A percentile compares a stretch with the other conserved stretches of the same genome.
Evolutionary conservation across 2,113 vertebrate genomes (phyloP).

Genomic region (Mastomys natalensis): DNA sequence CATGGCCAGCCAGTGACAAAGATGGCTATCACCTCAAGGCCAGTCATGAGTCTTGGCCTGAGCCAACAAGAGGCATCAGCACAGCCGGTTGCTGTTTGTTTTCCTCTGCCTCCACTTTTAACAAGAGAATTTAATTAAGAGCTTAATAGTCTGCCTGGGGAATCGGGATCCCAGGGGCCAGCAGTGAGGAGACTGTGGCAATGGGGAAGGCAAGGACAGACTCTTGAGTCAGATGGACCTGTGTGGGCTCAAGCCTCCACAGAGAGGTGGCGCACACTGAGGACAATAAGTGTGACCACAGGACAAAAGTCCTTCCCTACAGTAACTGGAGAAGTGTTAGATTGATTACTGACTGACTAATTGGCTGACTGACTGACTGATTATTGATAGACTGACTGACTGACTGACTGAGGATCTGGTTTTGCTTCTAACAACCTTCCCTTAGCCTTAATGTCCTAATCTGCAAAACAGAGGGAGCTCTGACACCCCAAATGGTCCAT

Average conservation of each 20-base stretch:
- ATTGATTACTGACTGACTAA: not conserved
- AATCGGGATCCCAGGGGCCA: slow-evolving; percentile 26
- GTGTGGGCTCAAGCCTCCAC: not conserved
- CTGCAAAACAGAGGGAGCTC: not conserved
- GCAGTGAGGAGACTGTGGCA: not conserved
- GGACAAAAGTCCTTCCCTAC: not conserved
- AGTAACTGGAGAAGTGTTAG: not conserved
- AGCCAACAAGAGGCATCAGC: not conserved
- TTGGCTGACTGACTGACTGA: not conserved
- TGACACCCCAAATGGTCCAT: no score
- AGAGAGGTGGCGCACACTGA: not conserved
- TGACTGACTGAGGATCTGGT: not conserved
- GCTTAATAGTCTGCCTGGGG: slow-evolving; percentile 13
- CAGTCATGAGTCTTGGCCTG: not conserved
- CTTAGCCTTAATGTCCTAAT: not conserved
- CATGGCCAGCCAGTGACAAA: not conserved
- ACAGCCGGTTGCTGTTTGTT: slow-evolving; percentile 63
- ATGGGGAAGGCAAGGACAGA: not conserved
- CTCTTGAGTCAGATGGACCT: not conserved
- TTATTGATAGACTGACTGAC: not conserved
- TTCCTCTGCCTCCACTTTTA: slow-evolving; percentile 43
- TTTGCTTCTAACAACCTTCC: not conserved
- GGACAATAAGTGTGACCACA: not conserved
- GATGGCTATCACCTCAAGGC: slow-evolving; percentile 62
- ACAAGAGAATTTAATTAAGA: slow-evolving; percentile 77